Evolutionary conservation across 2,888 invertebrate species (phyloP), one percentile per base, ranked within the genome.

Genomic region (Amphipyra berbera): DNA sequence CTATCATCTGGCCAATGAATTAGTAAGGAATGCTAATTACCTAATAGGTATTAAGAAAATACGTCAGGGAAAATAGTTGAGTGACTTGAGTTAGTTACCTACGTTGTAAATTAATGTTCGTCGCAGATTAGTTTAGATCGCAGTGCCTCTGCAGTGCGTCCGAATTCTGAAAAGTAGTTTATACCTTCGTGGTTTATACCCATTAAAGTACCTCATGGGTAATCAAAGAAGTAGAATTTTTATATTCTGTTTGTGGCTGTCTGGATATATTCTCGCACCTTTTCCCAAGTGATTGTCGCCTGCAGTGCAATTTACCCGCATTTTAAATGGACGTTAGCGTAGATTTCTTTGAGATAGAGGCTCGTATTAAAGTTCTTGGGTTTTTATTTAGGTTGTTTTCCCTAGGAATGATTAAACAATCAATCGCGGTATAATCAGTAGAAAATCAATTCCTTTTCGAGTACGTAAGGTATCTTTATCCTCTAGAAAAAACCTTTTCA

Each of bases 231-330:
- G 44, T 60, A 30, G 10, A 50, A 52, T 42, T 21, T 21, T 21
- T 21, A 21, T 21, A 21, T 13, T 62, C 41, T 42, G n/a, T n/a
- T n/a, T n/a, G 9, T 54, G 33, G 42, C 5, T 42, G 21, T 8
- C 10, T 48, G 2, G 2, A 8, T 41, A 12, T n/a, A 15, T 41
- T 30, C 14, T 33, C 46, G 48, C 21, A 41, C 30, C 48, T 4
- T 63, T 65, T 73, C 61, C 61, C 61, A 47, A 55, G 62, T 49
- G 68, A 55, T 45, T 40, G 50, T 42, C 40, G 61, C 50, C 53
- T 61, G 66, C 64, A 61, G 63, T 61, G 68, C 49, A 62, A 64
- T 66, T 72, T 64, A 53, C 21, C 50, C 49, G 46, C 68, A 76
- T 71, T 71, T 64, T 41, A 65, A 78, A 76, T 67, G 64, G 3